Percentiles rank a stretch among this genome's conserved stretches.
Conservation (phyloP, 2,797 vertebrate species). For the Falco concolor region DNA sequence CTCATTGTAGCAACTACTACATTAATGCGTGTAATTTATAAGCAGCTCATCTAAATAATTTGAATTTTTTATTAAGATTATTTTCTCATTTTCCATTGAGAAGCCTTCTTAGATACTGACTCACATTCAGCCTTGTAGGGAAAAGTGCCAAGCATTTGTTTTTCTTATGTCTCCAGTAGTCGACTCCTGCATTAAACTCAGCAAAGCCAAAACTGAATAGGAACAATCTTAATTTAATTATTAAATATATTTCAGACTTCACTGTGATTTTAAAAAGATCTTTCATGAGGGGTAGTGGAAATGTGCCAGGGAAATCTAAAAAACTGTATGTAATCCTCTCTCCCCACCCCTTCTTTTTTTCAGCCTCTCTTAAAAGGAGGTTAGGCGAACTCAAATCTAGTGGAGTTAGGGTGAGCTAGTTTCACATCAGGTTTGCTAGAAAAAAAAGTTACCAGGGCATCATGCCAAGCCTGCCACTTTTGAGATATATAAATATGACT, state of each 20-base stretch:
- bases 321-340: background rate
- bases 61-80: constrained; percentile 60
- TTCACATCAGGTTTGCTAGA: background rate
- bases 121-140: constrained; percentile 30
- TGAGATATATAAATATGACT: constrained; percentile 23
- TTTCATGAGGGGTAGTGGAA: constrained; percentile 33
- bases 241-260: constrained; percentile 38
- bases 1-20: constrained; percentile 43
- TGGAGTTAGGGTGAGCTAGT: background rate
- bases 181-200: constrained; percentile 38
- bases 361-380: background rate
- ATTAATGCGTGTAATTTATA: constrained; percentile 44
- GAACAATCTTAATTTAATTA: constrained; percentile 49
- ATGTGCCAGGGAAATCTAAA: background rate
- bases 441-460: background rate
- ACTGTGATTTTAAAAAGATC: background rate
- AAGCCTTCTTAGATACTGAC: constrained; percentile 43
- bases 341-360: background rate
- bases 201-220: constrained; percentile 39
- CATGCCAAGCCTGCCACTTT: constrained; percentile 24
- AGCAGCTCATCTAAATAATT: constrained; percentile 54
- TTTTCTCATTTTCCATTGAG: constrained; percentile 59
- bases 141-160: constrained; percentile 48
- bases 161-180: constrained; percentile 52
- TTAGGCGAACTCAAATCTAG: background rate